phyloP scores from a whole-genome alignment of 2,888 invertebrate genomes.

The Adineta ricciae region DNA sequence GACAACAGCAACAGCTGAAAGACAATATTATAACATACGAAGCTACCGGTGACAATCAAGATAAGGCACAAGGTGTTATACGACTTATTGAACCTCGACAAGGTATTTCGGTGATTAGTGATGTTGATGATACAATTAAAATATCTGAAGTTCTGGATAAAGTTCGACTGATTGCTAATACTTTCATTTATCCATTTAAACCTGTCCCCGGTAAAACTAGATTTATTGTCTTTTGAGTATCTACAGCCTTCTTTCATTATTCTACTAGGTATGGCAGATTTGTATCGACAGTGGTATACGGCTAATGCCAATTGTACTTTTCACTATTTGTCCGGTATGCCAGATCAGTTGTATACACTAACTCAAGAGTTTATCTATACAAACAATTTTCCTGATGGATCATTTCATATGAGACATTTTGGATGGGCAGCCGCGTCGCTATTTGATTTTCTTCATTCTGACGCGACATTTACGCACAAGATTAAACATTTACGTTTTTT shows the following conservation, averaged over 20 bases:
- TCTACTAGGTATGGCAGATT: not conserved
- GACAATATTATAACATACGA: not conserved
- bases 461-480: not conserved
- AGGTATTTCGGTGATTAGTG: not conserved
- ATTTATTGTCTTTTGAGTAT: too few species aligned
- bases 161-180: not conserved
- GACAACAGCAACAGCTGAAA: not conserved
- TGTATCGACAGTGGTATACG: not conserved
- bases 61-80: not conserved
- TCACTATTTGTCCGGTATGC: conserved; percentile 1
- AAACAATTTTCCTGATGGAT: conserved; percentile 9
- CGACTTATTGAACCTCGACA: not conserved
- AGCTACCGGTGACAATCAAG: not conserved
- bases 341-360: not conserved
- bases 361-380: not conserved
- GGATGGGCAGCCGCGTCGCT: not conserved
- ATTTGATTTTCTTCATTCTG: not conserved
- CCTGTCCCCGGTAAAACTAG: not conserved
- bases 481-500: not conserved
- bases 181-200: not conserved
- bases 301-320: not conserved
- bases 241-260: not conserved
- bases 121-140: conserved; percentile 11
- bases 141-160: conserved; percentile 6
- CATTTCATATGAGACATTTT: conserved; percentile 15